Conservation (phyloP, 1,140 invertebrate species). For the Centruroides sculpturatus region DNA sequence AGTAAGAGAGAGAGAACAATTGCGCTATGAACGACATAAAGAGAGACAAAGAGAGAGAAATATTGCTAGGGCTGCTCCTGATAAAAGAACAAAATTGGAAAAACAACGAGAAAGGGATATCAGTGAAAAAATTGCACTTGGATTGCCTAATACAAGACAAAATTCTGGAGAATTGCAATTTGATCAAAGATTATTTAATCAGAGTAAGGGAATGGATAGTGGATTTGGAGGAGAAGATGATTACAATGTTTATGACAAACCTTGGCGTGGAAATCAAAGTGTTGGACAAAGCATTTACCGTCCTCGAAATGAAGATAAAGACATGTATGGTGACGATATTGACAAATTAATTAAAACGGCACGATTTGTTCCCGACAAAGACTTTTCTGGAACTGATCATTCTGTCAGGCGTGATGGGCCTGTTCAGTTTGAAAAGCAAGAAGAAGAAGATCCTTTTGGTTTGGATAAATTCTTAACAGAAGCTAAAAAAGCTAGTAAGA, state of each 20-base stretch:
- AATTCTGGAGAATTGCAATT: slow-evolving; percentile 63
- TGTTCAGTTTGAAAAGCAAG: slow-evolving; percentile 87
- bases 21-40: slow-evolving; percentile 77
- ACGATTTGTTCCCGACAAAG: slow-evolving; percentile 88
- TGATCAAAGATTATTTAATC: slow-evolving; percentile 92
- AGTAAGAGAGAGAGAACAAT: slow-evolving; percentile 70
- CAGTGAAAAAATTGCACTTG: slow-evolving; percentile 95
- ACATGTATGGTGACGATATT: slow-evolving; percentile 77
- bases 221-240: slow-evolving; percentile 96
- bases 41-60: slow-evolving; percentile 86
- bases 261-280: slow-evolving; percentile 47
- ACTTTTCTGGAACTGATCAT: slow-evolving; percentile 79
- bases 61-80: slow-evolving; percentile 79
- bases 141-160: slow-evolving; percentile 70
- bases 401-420: slow-evolving; percentile 62
- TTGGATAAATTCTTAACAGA: slow-evolving; percentile 94
- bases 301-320: slow-evolving; percentile 72
- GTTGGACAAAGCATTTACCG: slow-evolving; percentile 83
- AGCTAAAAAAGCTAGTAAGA: slow-evolving; percentile 59
- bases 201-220: slow-evolving; percentile 85
- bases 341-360: slow-evolving; percentile 67
- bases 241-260: slow-evolving; percentile 94
- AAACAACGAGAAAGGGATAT: slow-evolving; percentile 91
- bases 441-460: slow-evolving; percentile 88
- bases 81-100: slow-evolving; percentile 80